A percentile compares a stretch with the other conserved stretches of the same genome.
These are phyloP conservation scores for Phaonia tiefii DNA, from an alignment of 2,888 invertebrate species.

Conservation along the genomic window DNA sequence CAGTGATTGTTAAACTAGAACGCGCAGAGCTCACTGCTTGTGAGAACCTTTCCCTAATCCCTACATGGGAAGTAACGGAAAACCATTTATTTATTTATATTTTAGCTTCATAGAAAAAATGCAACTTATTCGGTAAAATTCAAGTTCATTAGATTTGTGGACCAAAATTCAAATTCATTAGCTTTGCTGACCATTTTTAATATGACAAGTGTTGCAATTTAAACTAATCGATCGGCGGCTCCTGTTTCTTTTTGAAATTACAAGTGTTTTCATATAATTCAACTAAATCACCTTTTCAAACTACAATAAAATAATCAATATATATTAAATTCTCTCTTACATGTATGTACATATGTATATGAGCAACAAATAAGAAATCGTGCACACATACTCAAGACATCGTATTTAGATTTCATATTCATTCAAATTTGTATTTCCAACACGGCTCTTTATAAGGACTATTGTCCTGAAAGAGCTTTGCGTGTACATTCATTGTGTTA, in stretches of 20 bases:
- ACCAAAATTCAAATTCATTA: too few species aligned
- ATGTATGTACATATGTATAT: too few species aligned
- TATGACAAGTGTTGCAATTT: too few species aligned
- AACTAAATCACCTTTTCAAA: constrained; percentile 22
- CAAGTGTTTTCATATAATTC: constrained; percentile 30
- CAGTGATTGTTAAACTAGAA: too few species aligned
- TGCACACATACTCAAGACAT: constrained; percentile 19
- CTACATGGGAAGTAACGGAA: too few species aligned
- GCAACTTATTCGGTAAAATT: too few species aligned
- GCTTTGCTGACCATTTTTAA: too few species aligned
- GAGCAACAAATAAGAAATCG: constrained; percentile 37
- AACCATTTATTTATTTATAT: too few species aligned
- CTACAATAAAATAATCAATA: constrained; percentile 50
- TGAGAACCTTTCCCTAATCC: too few species aligned
- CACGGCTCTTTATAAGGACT: constrained; percentile 24
- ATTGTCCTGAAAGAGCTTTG: neutral
- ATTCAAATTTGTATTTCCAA: constrained; percentile 2
- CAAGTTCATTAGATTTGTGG: too few species aligned
- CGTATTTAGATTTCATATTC: constrained; percentile 6
- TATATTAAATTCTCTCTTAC: constrained; percentile 14
- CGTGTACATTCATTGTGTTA: constrained; percentile 35
- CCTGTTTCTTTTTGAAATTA: neutral
- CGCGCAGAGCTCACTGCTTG: too few species aligned
- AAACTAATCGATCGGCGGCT: neutral
- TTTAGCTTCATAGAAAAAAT: too few species aligned